Evolutionary conservation across 2,888 invertebrate genomes (phyloP), one percentile per base, ranked within the genome.

Genomic region (Napeogenes sylphis): DNA sequence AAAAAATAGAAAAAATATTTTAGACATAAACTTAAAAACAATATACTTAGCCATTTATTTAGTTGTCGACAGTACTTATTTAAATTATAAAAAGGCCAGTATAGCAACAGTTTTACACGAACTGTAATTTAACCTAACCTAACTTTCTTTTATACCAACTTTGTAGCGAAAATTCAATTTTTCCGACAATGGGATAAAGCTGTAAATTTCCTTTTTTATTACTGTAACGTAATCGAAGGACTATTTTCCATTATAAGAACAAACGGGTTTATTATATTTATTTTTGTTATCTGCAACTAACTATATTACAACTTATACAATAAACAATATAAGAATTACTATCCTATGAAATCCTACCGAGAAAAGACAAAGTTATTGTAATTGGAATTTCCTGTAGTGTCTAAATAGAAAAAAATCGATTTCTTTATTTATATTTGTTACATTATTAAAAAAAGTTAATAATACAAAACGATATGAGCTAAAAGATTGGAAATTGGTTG

Each of bases 91-190:
- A 12, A 10, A 42, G 42, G 10, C 30, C 21, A 51, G 21, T 5
- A 8, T 30, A 47, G 13, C 10, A 21, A 35, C 35, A 51, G 30
- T 51, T 8, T 51, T 30, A 21, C 8, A 30, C 8, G 21, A 53
- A 60, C 33, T 46, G 59, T 38, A 54, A 51, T 59, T 62, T 58
- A 21, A 21, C 21, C 21, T 21, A 21, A 21, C 51, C 42, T 10
- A 55, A 53, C 13, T 62, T 59, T 58, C 56, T 65, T 60, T 63
- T 59, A 67, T 60, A 53, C 42, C 14, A 56, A 38, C 33, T 35
- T 59, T 62, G 12, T 47, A n/a, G 56, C 58, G 56, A 58, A 58
- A 62, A 62, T 67, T 67, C 64, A 67, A 64, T 67, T 67, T 67
- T 47, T 53, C 47, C 58, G 35, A 59, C 60, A 61, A 62, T 62